These are phyloP conservation scores for Bothrops jararaca DNA, from an alignment of 2,113 vertebrate species.

Conservation along the genomic window DNA sequence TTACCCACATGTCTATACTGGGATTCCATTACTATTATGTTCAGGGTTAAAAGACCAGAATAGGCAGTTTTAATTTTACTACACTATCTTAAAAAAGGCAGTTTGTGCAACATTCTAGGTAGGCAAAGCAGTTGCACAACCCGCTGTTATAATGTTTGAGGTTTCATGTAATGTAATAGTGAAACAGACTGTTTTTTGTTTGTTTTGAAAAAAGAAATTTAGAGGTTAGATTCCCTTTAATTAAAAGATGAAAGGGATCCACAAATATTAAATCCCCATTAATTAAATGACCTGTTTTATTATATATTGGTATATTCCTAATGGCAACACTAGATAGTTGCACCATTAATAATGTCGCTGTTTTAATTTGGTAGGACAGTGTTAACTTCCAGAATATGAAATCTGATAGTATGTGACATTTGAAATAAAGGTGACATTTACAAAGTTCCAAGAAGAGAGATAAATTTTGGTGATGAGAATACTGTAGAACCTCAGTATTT, in stretches of 20 bases:
- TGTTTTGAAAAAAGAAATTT: neutral
- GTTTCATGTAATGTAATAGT: neutral
- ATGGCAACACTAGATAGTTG: neutral
- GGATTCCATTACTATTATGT: neutral
- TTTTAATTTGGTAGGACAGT: conserved; percentile 7
- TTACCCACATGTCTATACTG: neutral
- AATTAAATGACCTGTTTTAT: conserved; percentile 16
- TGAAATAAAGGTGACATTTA: neutral
- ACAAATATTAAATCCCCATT: neutral
- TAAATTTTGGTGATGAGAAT: neutral
- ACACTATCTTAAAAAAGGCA: neutral
- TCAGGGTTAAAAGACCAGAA: neutral
- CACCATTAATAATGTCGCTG: neutral
- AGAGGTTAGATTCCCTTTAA: neutral
- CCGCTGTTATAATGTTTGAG: neutral
- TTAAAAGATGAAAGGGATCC: neutral
- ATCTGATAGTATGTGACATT: neutral
- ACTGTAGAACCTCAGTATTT: neutral
- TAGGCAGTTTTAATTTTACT: neutral
- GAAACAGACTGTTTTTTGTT: neutral
- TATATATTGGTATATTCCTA: neutral
- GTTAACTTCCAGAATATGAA: conserved; percentile 4
- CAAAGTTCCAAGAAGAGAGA: neutral
- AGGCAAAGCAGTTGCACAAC: neutral
- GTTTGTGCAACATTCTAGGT: neutral